Evolutionary conservation across 2,888 invertebrate species (phyloP).

Genomic region (Ametastegia equiseti): DNA sequence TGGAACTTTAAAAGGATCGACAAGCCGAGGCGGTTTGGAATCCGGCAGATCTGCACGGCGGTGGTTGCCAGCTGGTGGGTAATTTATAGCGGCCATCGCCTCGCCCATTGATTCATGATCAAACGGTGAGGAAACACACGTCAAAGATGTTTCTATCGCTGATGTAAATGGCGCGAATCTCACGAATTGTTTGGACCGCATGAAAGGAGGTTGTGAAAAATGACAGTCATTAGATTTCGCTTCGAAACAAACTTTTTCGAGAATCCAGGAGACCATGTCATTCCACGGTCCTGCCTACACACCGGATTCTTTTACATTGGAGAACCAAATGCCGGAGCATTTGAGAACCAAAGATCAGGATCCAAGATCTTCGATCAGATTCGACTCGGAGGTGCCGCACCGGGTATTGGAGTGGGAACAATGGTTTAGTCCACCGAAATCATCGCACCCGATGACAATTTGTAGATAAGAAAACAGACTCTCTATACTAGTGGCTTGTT

Average conservation of each 20-base stretch:
- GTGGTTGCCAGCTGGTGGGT: not conserved
- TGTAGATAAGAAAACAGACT: not conserved
- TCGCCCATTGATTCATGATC: not conserved
- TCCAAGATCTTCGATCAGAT: conserved; percentile 1
- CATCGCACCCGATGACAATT: conserved; percentile 36
- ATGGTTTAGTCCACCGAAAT: conserved; percentile 40
- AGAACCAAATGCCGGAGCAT: no score
- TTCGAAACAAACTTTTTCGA: not conserved
- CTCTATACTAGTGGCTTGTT: conserved; percentile 24
- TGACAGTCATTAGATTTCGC: not conserved
- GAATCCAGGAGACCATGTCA: not conserved
- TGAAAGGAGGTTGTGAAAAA: not conserved
- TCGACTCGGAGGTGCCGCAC: not conserved
- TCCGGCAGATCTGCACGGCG: not conserved
- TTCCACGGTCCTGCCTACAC: not conserved
- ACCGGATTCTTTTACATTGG: no score
- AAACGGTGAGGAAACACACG: not conserved
- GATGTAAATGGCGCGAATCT: not conserved
- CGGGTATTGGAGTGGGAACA: conserved; percentile 33
- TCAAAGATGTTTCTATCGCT: not conserved
- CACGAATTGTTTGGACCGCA: no score
- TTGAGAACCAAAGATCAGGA: not conserved
- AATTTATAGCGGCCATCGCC: not conserved
- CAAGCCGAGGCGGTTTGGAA: not conserved
- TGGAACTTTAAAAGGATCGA: not conserved